These are phyloP conservation scores for Pseudanteris insignis DNA, from an alignment of 2,888 invertebrate genomes.

Conservation along the genomic window DNA sequence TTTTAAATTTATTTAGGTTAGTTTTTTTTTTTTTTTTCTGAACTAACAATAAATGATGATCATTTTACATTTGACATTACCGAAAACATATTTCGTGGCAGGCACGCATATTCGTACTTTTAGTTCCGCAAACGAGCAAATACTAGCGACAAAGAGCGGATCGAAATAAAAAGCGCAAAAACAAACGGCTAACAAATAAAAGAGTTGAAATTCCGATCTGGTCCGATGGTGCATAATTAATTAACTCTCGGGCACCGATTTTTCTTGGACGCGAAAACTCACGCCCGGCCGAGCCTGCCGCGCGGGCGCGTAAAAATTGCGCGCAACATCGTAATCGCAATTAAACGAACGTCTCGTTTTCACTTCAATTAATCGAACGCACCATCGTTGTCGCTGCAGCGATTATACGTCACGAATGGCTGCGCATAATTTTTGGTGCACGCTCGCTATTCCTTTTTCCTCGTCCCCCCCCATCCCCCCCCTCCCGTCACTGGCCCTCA, in stretches of 20 bases:
- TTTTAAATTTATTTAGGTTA: too few relatives aligned
- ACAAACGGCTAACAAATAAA: too few relatives aligned
- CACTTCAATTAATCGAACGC: constrained; percentile 63
- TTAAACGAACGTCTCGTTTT: constrained; percentile 48
- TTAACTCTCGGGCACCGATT: constrained; percentile 8
- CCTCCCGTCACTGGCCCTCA: background rate
- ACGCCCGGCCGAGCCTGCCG: constrained; percentile 21
- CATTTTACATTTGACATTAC: too few relatives aligned
- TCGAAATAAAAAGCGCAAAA: too few relatives aligned
- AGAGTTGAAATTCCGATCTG: too few relatives aligned
- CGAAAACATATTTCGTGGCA: too few relatives aligned
- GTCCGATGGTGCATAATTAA: constrained; percentile 29
- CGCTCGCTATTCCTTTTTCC: constrained; percentile 8
- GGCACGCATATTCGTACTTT: too few relatives aligned
- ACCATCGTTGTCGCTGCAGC: constrained; percentile 52
- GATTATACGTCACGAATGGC: constrained; percentile 62
- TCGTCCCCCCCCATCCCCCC: background rate
- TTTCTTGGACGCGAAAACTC: constrained; percentile 16
- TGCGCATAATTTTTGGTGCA: constrained; percentile 63
- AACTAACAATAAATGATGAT: too few relatives aligned
- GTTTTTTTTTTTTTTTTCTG: too few relatives aligned
- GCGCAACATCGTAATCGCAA: constrained; percentile 34
- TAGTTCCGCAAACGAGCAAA: too few relatives aligned
- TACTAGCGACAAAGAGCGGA: too few relatives aligned
- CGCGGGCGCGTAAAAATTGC: constrained; percentile 13